Evolutionary conservation across 2,113 vertebrate species (phyloP).

Genomic region (Myotis brandtii): DNA sequence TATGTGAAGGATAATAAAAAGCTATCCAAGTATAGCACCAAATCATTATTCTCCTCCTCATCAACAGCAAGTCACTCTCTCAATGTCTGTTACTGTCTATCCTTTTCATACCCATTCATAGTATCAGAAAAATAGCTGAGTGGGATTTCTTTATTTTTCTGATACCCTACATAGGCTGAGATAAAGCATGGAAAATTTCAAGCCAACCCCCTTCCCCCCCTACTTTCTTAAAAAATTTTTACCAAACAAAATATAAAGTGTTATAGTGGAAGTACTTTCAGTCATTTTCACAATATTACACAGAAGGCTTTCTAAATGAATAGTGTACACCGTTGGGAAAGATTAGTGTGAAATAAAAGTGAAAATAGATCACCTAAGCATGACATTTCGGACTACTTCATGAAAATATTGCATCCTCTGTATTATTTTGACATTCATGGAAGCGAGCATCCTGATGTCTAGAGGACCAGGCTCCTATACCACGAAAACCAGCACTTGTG

Average conservation of each 20-base stretch:
- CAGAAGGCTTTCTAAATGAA: neutral
- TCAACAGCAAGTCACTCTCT: neutral
- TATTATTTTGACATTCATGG: neutral
- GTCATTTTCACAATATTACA: neutral
- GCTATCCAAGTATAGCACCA: neutral
- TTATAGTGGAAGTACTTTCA: neutral
- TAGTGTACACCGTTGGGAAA: neutral
- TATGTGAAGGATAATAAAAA: neutral
- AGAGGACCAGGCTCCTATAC: neutral
- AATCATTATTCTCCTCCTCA: neutral
- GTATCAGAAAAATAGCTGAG: neutral
- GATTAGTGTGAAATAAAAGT: neutral
- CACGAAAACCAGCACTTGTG: neutral
- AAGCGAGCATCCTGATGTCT: neutral
- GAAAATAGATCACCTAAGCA: neutral
- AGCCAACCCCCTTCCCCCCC: too few species aligned
- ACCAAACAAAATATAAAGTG: neutral
- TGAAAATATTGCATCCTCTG: neutral
- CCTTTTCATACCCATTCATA: neutral
- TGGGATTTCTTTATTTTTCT: conserved; percentile 10
- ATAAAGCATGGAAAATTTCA: neutral
- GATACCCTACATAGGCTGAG: neutral
- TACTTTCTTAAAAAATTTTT: neutral
- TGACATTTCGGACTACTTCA: neutral
- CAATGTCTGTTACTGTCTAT: neutral